Percentiles rank a stretch among this genome's conserved stretches.
These are phyloP conservation scores for Isaurus tuberculatus DNA, from an alignment of 92 coral and sea anemone species.

Conservation along the genomic window DNA sequence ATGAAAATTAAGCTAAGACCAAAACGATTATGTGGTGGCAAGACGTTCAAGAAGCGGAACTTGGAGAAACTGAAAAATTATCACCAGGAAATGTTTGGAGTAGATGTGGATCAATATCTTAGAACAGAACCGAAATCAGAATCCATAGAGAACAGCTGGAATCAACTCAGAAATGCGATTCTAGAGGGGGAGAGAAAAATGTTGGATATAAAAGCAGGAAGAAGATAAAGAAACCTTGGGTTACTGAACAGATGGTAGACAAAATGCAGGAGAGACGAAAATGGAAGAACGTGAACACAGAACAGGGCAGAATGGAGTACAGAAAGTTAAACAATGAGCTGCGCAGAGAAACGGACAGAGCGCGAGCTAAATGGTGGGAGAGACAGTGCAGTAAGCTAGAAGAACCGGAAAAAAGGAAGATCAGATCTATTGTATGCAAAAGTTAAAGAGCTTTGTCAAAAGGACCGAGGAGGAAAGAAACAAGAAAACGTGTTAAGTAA, in stretches of 20 bases:
- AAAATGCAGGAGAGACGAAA: constrained; percentile 32
- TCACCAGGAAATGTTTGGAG: constrained; percentile 11
- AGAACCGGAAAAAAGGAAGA: constrained; percentile 34
- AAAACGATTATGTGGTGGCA: constrained; percentile 9
- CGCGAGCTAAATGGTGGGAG: constrained; percentile 39
- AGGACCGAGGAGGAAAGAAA: constrained; percentile 34
- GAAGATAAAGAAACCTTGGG: constrained; percentile 51
- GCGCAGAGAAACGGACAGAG: constrained; percentile 48
- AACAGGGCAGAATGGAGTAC: constrained; percentile 36
- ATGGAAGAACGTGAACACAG: constrained; percentile 22
- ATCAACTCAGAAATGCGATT: constrained; percentile 34
- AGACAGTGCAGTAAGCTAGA: constrained; percentile 45
- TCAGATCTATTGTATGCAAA: constrained; percentile 33
- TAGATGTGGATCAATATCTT: not conserved
- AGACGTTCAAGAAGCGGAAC: constrained; percentile 31
- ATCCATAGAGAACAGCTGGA: constrained; percentile 37
- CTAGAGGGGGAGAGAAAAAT: constrained; percentile 45
- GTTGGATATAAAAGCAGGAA: constrained; percentile 43
- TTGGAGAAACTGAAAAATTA: constrained; percentile 34
- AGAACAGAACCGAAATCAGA: constrained; percentile 18
- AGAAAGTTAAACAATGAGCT: no score
- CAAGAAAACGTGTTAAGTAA: constrained; percentile 36
- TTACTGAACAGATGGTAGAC: constrained; percentile 53
- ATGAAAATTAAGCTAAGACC: no score
- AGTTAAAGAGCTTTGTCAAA: constrained; percentile 40